Base-by-base conservation (phyloP, 2,888 invertebrate genomes). In the Drymonia ruficornis region DNA sequence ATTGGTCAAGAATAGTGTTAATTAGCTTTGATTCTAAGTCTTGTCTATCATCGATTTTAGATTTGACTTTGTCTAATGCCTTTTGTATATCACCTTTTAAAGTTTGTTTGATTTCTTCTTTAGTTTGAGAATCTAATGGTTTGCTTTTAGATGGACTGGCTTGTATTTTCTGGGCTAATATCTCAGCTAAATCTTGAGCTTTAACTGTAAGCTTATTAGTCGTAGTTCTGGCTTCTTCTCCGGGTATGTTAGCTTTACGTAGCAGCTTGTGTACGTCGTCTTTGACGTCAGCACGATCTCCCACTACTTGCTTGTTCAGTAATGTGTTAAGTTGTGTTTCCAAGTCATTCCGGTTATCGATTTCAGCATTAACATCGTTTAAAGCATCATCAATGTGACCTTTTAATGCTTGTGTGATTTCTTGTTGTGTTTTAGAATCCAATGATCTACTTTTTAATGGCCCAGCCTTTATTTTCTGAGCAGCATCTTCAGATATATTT, bases 181-280 rank as follows among this genome's bases (percentile, higher is more conserved):
- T 4, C 12, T 15, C 38, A 38, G 44, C 23, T 44, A 44, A 13
- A 23, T 23, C 23, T 44, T 23, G 0, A 5, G 44, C 44, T 44
- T 44, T 23, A 16, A 13, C 13, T 23, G 23, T 11, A 13, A 44
- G 12, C 13, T 50, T 51, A 19, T 31, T 47, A 9, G 58, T 53
- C 50, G 71, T 56, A 31, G 59, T 50, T 16, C 57, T 57, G 9
- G 58, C 60, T 49, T 63, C 59, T 4, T 65, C 60, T 2, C 65
- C 38, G 13, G 67, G 52, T 19, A 69, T 12, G 16, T 60, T 51
- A 5, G 45, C 55, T 0, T 44, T 12, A 13, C 44, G 44, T 23
- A 44, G 44, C 6, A 23, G 2, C 4, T 44, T 44, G 13, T 44
- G 23, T 23, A 44, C 16, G 13, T 44, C 16, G 23, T 44, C 16